Conservation (phyloP, 2,888 invertebrate genomes). For the Eupelmus urozonus region DNA sequence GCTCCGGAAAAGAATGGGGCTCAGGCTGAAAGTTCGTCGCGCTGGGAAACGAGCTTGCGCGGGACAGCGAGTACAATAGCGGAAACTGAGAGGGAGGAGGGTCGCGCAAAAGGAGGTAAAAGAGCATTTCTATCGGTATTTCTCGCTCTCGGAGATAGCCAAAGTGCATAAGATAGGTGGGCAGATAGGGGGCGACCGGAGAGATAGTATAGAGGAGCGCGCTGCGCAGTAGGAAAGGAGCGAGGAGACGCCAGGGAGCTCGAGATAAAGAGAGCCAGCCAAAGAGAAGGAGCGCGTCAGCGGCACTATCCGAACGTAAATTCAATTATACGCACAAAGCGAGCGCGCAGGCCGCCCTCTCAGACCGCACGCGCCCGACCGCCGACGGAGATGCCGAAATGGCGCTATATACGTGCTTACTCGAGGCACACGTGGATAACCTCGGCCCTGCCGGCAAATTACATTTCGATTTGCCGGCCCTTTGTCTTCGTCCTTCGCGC, state of each 20-base stretch:
- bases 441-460: constrained; percentile 48
- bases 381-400: constrained; percentile 58
- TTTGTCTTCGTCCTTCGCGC: constrained; percentile 38
- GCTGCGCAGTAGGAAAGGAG: constrained; percentile 10
- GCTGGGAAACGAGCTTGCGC: neutral
- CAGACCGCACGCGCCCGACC: constrained; percentile 65
- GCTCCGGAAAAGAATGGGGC: too few species aligned
- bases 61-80: too few species aligned
- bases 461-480: constrained; percentile 50
- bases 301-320: constrained; percentile 69
- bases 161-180: neutral
- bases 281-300: constrained; percentile 49
- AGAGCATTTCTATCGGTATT: neutral
- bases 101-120: too few species aligned
- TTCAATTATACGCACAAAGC: constrained; percentile 75
- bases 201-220: too few species aligned
- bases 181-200: too few species aligned
- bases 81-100: too few species aligned
- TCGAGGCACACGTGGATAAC: constrained; percentile 36
- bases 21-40: too few species aligned
- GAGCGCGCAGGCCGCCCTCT: constrained; percentile 58
- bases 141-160: too few species aligned
- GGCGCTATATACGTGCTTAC: constrained; percentile 40
- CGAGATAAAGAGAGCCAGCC: neutral
- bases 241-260: neutral